These are phyloP conservation scores for Epizoanthus stellaris DNA, from an alignment of 92 coral and sea anemone genomes.

Conservation along the genomic window DNA sequence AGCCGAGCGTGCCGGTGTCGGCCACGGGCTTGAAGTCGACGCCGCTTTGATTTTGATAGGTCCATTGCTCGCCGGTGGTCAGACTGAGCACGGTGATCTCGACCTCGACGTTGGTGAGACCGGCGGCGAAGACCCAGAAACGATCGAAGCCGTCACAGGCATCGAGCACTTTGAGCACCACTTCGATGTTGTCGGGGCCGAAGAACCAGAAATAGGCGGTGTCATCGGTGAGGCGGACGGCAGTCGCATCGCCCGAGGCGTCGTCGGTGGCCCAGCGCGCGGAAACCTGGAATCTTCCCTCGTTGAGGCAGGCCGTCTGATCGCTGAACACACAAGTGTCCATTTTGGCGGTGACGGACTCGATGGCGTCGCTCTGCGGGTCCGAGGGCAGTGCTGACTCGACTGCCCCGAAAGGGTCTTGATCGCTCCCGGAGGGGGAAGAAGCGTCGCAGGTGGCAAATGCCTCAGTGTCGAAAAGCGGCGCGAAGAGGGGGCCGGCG, in stretches of 20 bases:
- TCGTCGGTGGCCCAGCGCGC: no score
- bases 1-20: background rate
- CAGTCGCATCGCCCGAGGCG: no score
- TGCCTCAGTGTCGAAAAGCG: background rate
- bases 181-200: background rate
- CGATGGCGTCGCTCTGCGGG: no score
- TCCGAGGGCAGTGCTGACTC: no score
- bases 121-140: background rate
- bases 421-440: no score
- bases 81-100: background rate
- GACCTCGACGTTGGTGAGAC: background rate
- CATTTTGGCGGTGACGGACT: no score
- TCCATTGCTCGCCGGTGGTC: background rate
- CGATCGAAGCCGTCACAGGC: no score
- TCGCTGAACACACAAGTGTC: no score
- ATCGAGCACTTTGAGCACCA: background rate
- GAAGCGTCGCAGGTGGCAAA: background rate
- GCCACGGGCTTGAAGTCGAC: background rate
- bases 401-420: no score
- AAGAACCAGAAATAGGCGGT: conserved; percentile 18
- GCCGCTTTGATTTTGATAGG: background rate
- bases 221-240: no score
- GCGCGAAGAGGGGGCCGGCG: background rate
- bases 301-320: no score
- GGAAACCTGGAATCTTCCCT: no score